Evolutionary conservation across 2,888 invertebrate genomes (phyloP), one percentile per base, ranked within the genome.

Genomic region (Lasioglossum calceatum): DNA sequence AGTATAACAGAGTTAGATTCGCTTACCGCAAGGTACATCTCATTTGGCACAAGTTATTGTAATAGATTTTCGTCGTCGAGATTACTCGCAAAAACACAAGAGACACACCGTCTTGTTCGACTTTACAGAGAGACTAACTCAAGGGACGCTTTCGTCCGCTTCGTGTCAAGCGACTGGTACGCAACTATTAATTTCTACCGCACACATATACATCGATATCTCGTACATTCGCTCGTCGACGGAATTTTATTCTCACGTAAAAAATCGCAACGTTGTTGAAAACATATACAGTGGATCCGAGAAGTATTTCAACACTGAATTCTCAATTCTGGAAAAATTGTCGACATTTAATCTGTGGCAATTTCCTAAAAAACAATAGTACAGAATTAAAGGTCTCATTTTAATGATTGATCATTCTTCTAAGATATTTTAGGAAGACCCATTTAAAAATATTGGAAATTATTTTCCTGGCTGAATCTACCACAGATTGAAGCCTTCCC

Each of bases 41-140:
- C 73, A 84, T 84, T 90, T 90, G 90, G 89, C 89, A 90, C 86
- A 80, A 79, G 75, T 90, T 87, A 82, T 90, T 61, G 86, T 85
- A 89, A 87, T 67, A 79, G 54, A 80, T 81, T 81, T 54, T 64
- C 36, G 16, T 32, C 23, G 27, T 80, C 67, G 76, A 74, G 70
- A 77, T 82, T 87, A 81, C 39, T 71, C 58, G 61, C 77, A 32
- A 61, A 84, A 61, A 84, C 76, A 79, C 39, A 74, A 71, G 75
- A 77, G 74, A 71, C 36, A 16, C 47, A 27, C 72, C 70, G 16
- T 74, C 58, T 61, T 70, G 32, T n/a, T 79, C 80, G 72, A 64
- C 58, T 58, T 58, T 72, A 81, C 47, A 19, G 61, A 61, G 74
- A 64, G 32, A 32, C 64, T 64, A 64, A 64, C n/a, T 64, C 54